phyloP scores from a whole-genome alignment of 2,888 invertebrate species.

The Octodonta nipae region DNA sequence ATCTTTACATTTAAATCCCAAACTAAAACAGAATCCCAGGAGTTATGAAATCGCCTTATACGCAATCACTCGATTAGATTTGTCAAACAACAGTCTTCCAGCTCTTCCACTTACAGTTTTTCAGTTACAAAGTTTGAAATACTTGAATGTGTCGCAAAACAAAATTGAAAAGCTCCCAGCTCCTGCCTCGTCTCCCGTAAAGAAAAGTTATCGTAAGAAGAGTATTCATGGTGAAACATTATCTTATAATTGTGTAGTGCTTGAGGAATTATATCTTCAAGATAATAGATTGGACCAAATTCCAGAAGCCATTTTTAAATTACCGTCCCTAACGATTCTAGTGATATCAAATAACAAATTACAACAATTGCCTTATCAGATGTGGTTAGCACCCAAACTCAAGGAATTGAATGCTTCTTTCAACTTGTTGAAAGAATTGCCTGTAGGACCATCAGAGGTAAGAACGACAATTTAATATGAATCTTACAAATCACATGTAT shows the following conservation, averaged over 20 bases:
- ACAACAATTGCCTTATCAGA: slow-evolving; percentile 61
- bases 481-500: too few relatives aligned
- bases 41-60: slow-evolving; percentile 60
- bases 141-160: slow-evolving; percentile 79
- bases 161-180: slow-evolving; percentile 65
- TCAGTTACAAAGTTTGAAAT: slow-evolving; percentile 65
- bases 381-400: slow-evolving; percentile 79
- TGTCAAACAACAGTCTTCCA: slow-evolving; percentile 77
- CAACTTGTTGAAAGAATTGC: slow-evolving; percentile 71
- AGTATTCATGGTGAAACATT: slow-evolving; percentile 21
- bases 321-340: slow-evolving; percentile 65
- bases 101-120: slow-evolving; percentile 72
- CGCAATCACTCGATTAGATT: slow-evolving; percentile 84
- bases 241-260: slow-evolving; percentile 57
- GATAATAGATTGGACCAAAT: slow-evolving; percentile 76
- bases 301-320: slow-evolving; percentile 67
- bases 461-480: too few relatives aligned
- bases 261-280: slow-evolving; percentile 85
- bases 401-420: slow-evolving; percentile 80
- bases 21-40: slow-evolving; percentile 56
- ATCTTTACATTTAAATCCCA: slow-evolving; percentile 71
- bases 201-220: slow-evolving; percentile 26
- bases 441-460: slow-evolving; percentile 42
- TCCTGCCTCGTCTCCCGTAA: slow-evolving; percentile 27
- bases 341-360: slow-evolving; percentile 93